These are phyloP conservation scores for Seladonia tumulorum DNA, from an alignment of 2,888 invertebrate species.

Conservation along the genomic window DNA sequence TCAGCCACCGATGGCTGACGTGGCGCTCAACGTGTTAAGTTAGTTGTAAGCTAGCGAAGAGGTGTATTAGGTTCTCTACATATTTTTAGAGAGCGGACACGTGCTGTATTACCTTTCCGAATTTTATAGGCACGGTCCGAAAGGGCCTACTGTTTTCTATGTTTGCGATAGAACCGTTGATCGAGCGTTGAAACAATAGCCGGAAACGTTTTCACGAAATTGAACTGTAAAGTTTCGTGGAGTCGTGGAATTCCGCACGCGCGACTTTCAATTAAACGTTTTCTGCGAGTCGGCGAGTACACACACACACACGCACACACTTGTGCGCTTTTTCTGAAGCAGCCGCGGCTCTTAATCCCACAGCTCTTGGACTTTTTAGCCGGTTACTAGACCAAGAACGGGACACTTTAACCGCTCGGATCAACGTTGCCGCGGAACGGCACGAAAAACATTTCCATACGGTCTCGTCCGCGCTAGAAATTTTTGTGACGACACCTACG, in stretches of 20 bases:
- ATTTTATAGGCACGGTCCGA: not conserved
- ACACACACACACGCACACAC: slow-evolving; percentile 14
- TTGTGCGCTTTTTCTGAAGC: not conserved
- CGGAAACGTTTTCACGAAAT: not conserved
- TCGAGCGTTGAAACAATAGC: not conserved
- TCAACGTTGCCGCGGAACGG: slow-evolving; percentile 29
- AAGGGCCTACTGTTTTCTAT: not conserved
- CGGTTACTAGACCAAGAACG: slow-evolving; percentile 27
- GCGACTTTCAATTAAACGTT: slow-evolving; percentile 50
- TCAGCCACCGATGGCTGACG: too few relatives aligned
- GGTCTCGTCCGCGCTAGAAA: not conserved
- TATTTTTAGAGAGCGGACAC: too few relatives aligned
- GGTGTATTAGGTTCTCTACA: not conserved
- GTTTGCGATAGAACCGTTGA: not conserved
- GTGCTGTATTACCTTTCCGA: not conserved
- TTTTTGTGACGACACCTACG: slow-evolving; percentile 16
- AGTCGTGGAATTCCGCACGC: not conserved
- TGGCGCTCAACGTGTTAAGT: too few relatives aligned
- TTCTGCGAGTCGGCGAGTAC: slow-evolving; percentile 28
- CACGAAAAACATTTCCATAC: slow-evolving; percentile 37
- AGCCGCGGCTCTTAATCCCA: slow-evolving; percentile 44
- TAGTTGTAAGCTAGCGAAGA: too few relatives aligned
- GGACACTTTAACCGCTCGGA: slow-evolving; percentile 35
- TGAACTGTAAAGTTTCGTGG: not conserved
- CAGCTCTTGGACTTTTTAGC: slow-evolving; percentile 30